Conservation (phyloP, 2,888 invertebrate genomes). For the Orthosia cruda region DNA sequence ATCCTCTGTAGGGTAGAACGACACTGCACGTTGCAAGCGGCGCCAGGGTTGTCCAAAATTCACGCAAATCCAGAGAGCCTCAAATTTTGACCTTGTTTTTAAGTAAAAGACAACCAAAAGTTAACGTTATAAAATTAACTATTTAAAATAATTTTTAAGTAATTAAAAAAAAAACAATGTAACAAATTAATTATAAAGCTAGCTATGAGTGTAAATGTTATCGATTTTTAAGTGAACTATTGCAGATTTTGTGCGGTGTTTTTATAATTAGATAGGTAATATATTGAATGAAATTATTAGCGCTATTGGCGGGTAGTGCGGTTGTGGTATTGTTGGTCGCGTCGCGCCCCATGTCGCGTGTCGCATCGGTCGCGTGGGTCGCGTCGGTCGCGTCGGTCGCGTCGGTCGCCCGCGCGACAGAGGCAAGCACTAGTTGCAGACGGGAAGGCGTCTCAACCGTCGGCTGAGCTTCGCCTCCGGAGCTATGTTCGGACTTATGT, state of each 20-base stretch:
- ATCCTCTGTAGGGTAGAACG: conserved; percentile 60
- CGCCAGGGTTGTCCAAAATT: conserved; percentile 87
- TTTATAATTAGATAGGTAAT: conserved; percentile 92
- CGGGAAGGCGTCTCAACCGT: conserved; percentile 72
- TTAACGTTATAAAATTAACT: conserved; percentile 91
- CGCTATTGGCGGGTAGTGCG: conserved; percentile 86
- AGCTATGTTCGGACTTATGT: conserved; percentile 90
- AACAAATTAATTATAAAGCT: conserved; percentile 92
- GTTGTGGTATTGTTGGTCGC: conserved; percentile 76
- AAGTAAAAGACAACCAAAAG: conserved; percentile 92
- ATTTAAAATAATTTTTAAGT: conserved; percentile 90
- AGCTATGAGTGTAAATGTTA: conserved; percentile 92
- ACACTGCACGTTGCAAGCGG: conserved; percentile 76
- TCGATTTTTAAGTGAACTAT: conserved; percentile 91
- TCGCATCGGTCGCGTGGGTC: conserved; percentile 17
- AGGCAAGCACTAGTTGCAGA: conserved; percentile 74
- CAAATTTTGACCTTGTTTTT: conserved; percentile 88
- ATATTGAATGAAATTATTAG: conserved; percentile 92
- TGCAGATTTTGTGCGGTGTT: conserved; percentile 92
- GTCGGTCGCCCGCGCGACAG: conserved; percentile 22
- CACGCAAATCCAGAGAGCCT: conserved; percentile 85
- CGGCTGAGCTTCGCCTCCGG: conserved; percentile 80
- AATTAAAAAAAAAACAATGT: conserved; percentile 88
- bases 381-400: conserved; percentile 29
- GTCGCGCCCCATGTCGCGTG: conserved; percentile 30